Percentiles rank a stretch among this genome's conserved stretches.
Conservation (phyloP, 1,140 invertebrate species). For the Glomeris maerens region DNA sequence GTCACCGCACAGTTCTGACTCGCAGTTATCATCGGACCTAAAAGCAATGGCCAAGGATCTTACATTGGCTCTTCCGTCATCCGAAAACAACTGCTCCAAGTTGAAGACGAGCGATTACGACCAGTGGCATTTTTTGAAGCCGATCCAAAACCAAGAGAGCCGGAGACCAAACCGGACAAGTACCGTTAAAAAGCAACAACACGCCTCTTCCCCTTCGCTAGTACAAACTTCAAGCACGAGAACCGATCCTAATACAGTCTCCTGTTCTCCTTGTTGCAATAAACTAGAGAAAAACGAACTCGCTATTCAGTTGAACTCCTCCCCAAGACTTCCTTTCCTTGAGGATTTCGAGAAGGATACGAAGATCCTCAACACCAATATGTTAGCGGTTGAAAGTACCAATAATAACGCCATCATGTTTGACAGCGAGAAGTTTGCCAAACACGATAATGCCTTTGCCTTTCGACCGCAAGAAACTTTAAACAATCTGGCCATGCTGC, state of each 20-base stretch:
- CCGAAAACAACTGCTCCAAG: no score
- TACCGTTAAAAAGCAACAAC: slow-evolving; percentile 1
- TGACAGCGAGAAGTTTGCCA: slow-evolving; percentile 48
- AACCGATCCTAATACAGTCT: slow-evolving; percentile 23
- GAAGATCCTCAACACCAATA: slow-evolving; percentile 48
- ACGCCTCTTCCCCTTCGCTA: slow-evolving; percentile 22
- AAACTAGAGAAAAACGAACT: slow-evolving; percentile 21
- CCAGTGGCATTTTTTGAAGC: no score
- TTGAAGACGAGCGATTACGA: no score
- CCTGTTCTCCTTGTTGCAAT: slow-evolving; percentile 14
- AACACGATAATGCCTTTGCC: slow-evolving; percentile 30
- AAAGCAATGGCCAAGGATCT: no score
- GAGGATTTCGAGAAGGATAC: slow-evolving; percentile 47
- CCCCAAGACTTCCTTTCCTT: slow-evolving; percentile 28
- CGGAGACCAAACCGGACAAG: background rate
- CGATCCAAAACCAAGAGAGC: slow-evolving; percentile 11
- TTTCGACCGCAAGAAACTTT: slow-evolving; percentile 26
- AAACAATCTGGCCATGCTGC: slow-evolving; percentile 33
- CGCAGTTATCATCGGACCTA: no score
- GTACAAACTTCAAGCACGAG: slow-evolving; percentile 29
- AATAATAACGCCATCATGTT: slow-evolving; percentile 42
- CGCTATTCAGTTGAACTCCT: slow-evolving; percentile 15
- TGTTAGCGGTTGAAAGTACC: slow-evolving; percentile 38
- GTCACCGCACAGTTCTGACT: no score
- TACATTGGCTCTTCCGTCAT: no score